Evolutionary conservation across 2,113 vertebrate species (phyloP), one percentile per base, ranked within the genome.

Genomic region (Sapajus apella): DNA sequence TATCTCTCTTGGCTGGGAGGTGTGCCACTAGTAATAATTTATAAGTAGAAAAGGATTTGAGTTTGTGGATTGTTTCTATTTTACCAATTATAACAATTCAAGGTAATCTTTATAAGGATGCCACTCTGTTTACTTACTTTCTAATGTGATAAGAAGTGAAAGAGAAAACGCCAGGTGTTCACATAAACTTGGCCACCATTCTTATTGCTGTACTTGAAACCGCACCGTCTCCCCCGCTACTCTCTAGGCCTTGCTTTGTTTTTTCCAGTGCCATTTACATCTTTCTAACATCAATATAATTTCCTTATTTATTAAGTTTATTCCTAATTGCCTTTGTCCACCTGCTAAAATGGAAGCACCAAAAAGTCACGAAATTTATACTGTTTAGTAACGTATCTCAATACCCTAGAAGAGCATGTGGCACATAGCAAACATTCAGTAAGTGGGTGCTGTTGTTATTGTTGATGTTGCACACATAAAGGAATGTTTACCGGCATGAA

Each of bases 211-310:
- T n/a, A 5, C 17, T 66, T 30, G 72, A 73, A 17, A 43, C 16
- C 11, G 2, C 14, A 18, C 4, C 30, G 1, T 1, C 23, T 10
- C 37, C 0, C 0, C 25, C 23, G 8, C 47, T 12, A 40, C 10
- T 75, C 61, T 85, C 16, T 18, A 73, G 75, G 2, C 13, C n/a
- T 30, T 55, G 10, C 27, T 90, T 30, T 80, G 64, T 9, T 68
- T 52, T 79, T 79, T 21, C 18, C 23, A 35, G 47, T 9, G 17
- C 3, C 25, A 64, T 64, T 52, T 72, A 30, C 37, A 50, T 91
- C 55, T 25, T 90, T 91, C 37, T 68, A 86, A 86, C 12, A 61
- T 30, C 3, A 40, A n/a, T 5, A 56, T 61, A 17, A 14, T 56
- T 56, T 55, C 11, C 12, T 45, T 68, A 72, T 66, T 77, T 87